Conservation (phyloP, 2,113 vertebrate genomes). For the Aegypius monachus region DNA sequence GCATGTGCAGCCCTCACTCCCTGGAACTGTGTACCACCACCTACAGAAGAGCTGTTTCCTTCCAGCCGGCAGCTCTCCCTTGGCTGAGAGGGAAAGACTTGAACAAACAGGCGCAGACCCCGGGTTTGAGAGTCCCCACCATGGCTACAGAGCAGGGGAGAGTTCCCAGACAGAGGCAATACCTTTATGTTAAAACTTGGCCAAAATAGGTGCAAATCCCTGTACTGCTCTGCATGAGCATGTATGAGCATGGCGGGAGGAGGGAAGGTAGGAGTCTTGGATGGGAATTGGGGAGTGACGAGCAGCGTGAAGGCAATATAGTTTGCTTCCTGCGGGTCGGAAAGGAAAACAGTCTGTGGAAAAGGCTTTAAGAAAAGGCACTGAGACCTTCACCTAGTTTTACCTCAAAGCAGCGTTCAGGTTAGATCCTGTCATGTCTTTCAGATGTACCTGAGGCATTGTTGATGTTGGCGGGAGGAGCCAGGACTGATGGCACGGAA, state of each 20-base stretch:
- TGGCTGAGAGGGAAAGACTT: not conserved
- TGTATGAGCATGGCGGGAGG: not conserved
- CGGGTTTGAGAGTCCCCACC: not conserved
- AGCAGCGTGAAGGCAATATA: not conserved
- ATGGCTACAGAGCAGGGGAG: not conserved
- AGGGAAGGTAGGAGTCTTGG: not conserved
- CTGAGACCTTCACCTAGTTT: constrained; percentile 31
- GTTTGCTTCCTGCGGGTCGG: accelerated
- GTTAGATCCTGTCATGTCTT: not conserved
- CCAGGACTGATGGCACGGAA: not conserved
- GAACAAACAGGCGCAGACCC: accelerated
- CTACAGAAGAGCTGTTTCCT: not conserved
- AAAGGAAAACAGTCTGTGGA: not conserved
- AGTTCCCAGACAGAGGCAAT: not conserved
- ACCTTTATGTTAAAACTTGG: not conserved
- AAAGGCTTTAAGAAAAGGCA: not conserved
- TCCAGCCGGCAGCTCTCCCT: not conserved
- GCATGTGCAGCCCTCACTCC: not conserved
- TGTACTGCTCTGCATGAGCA: accelerated
- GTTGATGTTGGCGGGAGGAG: constrained; percentile 12
- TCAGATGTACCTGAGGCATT: constrained; percentile 12
- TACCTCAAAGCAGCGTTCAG: not conserved
- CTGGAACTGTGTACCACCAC: not conserved
- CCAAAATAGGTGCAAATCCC: not conserved
- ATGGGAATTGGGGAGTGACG: accelerated